phyloP scores from a whole-genome alignment of 2,888 invertebrate genomes.

The Pyrocoelia pectoralis region DNA sequence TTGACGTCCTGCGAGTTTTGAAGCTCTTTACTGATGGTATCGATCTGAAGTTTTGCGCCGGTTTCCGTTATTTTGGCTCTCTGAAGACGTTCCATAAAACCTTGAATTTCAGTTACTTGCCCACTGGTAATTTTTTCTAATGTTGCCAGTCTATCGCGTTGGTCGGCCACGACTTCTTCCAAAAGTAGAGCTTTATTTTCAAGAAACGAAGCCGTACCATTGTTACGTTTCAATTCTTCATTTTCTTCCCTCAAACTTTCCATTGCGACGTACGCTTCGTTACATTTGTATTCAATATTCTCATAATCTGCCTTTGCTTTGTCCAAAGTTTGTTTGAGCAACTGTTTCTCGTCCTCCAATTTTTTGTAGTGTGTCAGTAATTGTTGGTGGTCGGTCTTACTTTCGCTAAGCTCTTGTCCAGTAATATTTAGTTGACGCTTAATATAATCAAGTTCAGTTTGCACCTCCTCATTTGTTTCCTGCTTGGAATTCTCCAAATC shows the following conservation, averaged over 20 bases:
- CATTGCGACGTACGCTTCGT: slow-evolving; percentile 61
- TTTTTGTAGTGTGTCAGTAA: slow-evolving; percentile 45
- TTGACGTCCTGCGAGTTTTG: slow-evolving; percentile 42
- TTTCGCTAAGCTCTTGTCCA: slow-evolving; percentile 41
- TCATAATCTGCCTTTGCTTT: slow-evolving; percentile 59
- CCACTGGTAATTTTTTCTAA: slow-evolving; percentile 44
- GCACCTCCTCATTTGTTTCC: slow-evolving; percentile 38
- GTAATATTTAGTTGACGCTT: slow-evolving; percentile 44
- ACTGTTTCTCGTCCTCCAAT: slow-evolving; percentile 47
- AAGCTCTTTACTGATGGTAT: slow-evolving; percentile 51
- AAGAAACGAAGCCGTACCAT: slow-evolving; percentile 42
- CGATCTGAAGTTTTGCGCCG: slow-evolving; percentile 52
- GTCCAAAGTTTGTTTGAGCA: slow-evolving; percentile 58
- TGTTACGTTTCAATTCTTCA: slow-evolving; percentile 51
- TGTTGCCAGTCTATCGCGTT: slow-evolving; percentile 49
- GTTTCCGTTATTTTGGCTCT: slow-evolving; percentile 57
- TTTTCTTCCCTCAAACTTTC: slow-evolving; percentile 58
- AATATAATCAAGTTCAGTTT: slow-evolving; percentile 44
- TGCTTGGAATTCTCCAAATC: slow-evolving; percentile 43
- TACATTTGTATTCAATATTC: slow-evolving; percentile 55
- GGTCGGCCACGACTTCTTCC: slow-evolving; percentile 46
- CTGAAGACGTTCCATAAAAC: slow-evolving; percentile 56
- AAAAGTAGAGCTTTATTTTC: slow-evolving; percentile 46
- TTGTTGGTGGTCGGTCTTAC: slow-evolving; percentile 48
- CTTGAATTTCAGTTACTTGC: slow-evolving; percentile 46